These are phyloP conservation scores for Desoria tigrina DNA, from an alignment of 2,888 invertebrate species.

Conservation along the genomic window DNA sequence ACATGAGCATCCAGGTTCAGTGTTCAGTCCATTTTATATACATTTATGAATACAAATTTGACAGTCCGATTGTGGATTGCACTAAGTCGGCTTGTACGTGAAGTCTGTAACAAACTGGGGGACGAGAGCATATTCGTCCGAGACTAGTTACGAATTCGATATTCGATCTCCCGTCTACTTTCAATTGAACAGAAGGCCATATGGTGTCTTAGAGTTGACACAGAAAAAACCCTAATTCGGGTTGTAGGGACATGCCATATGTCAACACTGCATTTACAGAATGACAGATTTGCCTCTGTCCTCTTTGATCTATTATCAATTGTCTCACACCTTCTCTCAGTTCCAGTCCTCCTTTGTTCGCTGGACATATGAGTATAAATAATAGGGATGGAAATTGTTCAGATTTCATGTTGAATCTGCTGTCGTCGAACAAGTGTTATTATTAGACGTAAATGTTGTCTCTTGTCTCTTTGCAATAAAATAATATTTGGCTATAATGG, in stretches of 20 bases:
- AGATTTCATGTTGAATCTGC: no score
- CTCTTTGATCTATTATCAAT: conserved; percentile 43
- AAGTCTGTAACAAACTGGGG: no score
- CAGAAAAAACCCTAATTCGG: conserved; percentile 15
- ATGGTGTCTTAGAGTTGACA: conserved; percentile 21
- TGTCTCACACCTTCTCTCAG: conserved; percentile 21
- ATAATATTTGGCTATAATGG: no score
- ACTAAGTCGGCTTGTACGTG: no score
- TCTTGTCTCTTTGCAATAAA: no score
- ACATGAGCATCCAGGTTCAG: no score
- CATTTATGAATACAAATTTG: no score
- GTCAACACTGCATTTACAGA: conserved; percentile 41
- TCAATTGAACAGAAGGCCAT: conserved; percentile 11
- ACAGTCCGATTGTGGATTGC: no score
- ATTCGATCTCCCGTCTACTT: conserved; percentile 6
- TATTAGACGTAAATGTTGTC: no score
- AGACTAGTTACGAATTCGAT: not conserved
- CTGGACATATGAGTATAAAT: not conserved
- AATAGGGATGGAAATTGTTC: not conserved
- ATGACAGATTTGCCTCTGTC: conserved; percentile 43
- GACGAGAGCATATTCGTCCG: no score
- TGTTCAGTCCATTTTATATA: no score
- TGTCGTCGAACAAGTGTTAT: no score
- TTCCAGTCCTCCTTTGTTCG: not conserved
- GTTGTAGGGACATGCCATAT: conserved; percentile 42